Evolutionary conservation across 53 echinoderm and acorn worm genomes (phyloP).

Genomic region (Patiria pectinifera): DNA sequence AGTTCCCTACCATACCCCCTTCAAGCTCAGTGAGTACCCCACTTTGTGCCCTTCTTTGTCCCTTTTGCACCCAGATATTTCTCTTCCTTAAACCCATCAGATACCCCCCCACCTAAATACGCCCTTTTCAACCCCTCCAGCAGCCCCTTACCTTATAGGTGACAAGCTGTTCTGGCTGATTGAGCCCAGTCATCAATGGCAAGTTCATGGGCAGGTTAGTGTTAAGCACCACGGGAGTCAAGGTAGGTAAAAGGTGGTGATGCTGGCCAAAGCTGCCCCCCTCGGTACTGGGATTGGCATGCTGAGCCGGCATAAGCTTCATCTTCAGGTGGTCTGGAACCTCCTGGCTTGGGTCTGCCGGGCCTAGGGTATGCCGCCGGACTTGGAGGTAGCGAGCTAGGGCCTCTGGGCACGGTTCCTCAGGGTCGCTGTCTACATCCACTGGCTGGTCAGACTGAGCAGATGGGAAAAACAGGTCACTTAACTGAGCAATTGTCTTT

Average conservation of each 20-base stretch:
- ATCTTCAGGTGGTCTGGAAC: slow-evolving; percentile 73
- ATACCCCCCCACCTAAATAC: too few species aligned
- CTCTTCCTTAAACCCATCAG: too few species aligned
- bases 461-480: too few species aligned
- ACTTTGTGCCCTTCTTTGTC: too few species aligned
- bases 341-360: slow-evolving; percentile 88
- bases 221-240: slow-evolving; percentile 67
- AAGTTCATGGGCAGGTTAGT: slow-evolving; percentile 88
- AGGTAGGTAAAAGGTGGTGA: slow-evolving; percentile 43
- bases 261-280: slow-evolving; percentile 36
- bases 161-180: slow-evolving; percentile 72
- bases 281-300: slow-evolving; percentile 43
- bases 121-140: background rate
- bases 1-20: background rate
- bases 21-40: too few species aligned
- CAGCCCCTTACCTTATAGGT: slow-evolving; percentile 80
- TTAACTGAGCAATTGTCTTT: too few species aligned
- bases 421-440: slow-evolving; percentile 92
- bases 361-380: slow-evolving; percentile 83
- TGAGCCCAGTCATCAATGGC: slow-evolving; percentile 72
- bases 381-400: slow-evolving; percentile 84
- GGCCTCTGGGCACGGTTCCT: slow-evolving; percentile 89
- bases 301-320: slow-evolving; percentile 46
- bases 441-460: slow-evolving; percentile 68
- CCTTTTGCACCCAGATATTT: too few species aligned